Evolutionary conservation across 2,888 invertebrate species (phyloP), one percentile per base, ranked within the genome.

Genomic region (Megaustenia siamemsis): DNA sequence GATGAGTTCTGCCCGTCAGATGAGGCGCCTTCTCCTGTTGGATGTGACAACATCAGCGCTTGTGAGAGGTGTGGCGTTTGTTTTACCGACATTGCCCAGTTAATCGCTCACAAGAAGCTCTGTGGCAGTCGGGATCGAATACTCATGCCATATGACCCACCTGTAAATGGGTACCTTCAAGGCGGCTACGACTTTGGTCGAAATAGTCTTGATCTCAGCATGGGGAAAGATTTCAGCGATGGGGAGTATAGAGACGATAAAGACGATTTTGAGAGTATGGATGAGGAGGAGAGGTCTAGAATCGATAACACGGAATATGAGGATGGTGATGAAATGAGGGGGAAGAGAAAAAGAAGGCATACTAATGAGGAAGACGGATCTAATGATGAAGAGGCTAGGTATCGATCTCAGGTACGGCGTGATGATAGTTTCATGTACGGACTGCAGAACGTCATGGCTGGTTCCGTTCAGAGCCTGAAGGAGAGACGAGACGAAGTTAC

Each of bases 61-160:
- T 94, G 94, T 86, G 93, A 92, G 21, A 92, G 92, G 86, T 94
- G 94, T 86, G 91, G 92, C 24, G 91, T 90, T 66, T 93, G 93
- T 85, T 94, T 94, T 86, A 76, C 92, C 45, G 92, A 92, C 69
- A 84, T 93, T 53, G 86, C 90, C 21, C 91, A 91, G 75, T 93
- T 93, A 85, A 87, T 94, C 66, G 87, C 89, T 18, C 94, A 94
- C 90, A 93, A 93, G 86, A 92, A 92, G 88, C 83, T 88, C 69
- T 94, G 94, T 86, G 87, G 88, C 24, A 88, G 88, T 18, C 80
- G 80, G 6, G 49, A 40, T n/a, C 60, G 66, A 0, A 60, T 86
- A 28, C 68, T 53, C 40, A 84, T 84, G 84, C 84, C 84, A 21
- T 84, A 84, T 45, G 84, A 84, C 60, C 84, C 84, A 10, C 84